phyloP scores from a whole-genome alignment of 2,888 invertebrate species.

The Perithous albicinctus region DNA sequence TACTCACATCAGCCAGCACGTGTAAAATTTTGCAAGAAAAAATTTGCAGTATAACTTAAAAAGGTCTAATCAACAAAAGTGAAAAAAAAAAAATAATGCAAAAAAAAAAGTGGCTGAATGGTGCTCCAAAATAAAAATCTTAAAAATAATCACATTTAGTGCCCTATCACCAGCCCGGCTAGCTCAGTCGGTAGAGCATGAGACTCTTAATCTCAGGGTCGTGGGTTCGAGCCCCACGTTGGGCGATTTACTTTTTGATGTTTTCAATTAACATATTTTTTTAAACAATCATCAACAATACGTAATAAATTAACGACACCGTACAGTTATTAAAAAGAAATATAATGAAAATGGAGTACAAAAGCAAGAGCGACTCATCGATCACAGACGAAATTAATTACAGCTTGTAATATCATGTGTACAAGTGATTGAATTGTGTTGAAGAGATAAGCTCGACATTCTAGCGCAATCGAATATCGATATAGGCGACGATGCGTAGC shows the following conservation, averaged over 20 bases:
- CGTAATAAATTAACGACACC: not conserved
- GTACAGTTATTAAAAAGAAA: not conserved
- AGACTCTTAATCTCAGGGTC: slow-evolving; percentile 85
- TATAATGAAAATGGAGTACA: not conserved
- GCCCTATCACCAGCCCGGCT: slow-evolving; percentile 77
- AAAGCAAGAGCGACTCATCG: not conserved
- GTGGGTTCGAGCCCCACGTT: slow-evolving; percentile 80
- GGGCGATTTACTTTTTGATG: slow-evolving; percentile 35
- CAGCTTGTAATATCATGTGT: not conserved
- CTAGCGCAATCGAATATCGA: slow-evolving; percentile 44
- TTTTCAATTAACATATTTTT: not conserved
- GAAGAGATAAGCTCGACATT: not conserved
- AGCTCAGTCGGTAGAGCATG: slow-evolving; percentile 85
- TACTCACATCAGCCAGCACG: not conserved
- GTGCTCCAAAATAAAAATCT: not conserved
- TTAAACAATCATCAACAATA: not conserved
- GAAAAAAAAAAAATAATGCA: not conserved
- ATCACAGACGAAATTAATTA: not conserved
- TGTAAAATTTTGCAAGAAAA: too few relatives aligned
- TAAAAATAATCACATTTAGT: not conserved
- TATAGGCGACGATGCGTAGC: slow-evolving; percentile 19
- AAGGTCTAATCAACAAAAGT: too few relatives aligned
- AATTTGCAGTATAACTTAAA: not conserved
- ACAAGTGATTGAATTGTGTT: not conserved
- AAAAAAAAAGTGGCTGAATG: not conserved